A percentile compares a stretch with the other conserved stretches of the same genome.
phyloP scores from a whole-genome alignment of 1,140 invertebrate genomes.

The Lethrus apterus region DNA sequence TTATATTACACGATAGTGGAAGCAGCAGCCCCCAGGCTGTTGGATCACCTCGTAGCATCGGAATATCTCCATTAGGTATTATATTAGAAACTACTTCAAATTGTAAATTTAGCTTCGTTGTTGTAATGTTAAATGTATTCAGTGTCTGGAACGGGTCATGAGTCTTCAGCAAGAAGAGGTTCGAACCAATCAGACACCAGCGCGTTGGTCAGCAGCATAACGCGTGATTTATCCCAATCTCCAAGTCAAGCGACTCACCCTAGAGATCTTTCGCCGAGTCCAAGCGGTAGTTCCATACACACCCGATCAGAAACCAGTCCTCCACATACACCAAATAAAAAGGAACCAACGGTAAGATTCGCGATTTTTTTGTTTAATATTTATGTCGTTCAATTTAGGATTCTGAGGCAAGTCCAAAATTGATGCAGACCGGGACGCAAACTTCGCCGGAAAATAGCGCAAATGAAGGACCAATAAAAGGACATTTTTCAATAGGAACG shows the following conservation, averaged over 20 bases:
- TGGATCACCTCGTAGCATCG: slow-evolving; percentile 51
- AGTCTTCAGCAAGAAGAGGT: slow-evolving; percentile 45
- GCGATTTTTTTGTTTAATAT: not conserved
- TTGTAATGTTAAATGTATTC: slow-evolving; percentile 3
- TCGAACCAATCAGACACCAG: slow-evolving; percentile 60
- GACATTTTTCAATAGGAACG: slow-evolving; percentile 56
- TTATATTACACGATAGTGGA: slow-evolving; percentile 39
- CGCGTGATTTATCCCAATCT: slow-evolving; percentile 52
- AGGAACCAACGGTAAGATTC: slow-evolving; percentile 24
- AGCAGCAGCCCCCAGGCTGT: slow-evolving; percentile 48
- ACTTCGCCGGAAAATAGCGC: slow-evolving; percentile 60
- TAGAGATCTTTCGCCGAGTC: slow-evolving; percentile 53
- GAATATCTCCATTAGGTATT: slow-evolving; percentile 48
- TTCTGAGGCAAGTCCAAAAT: slow-evolving; percentile 39
- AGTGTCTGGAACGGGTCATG: slow-evolving; percentile 40
- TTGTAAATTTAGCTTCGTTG: not conserved
- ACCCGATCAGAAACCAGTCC: slow-evolving; percentile 48
- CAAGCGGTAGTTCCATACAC: slow-evolving; percentile 51
- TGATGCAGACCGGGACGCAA: slow-evolving; percentile 68
- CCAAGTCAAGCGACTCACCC: slow-evolving; percentile 48
- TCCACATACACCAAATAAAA: slow-evolving; percentile 42
- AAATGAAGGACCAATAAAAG: slow-evolving; percentile 43
- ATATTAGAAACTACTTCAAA: no score
- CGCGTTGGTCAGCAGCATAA: slow-evolving; percentile 55
- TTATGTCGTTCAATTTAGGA: slow-evolving; percentile 33